Evolutionary conservation across 2,113 vertebrate species (phyloP).

Genomic region (Pipa parva): DNA sequence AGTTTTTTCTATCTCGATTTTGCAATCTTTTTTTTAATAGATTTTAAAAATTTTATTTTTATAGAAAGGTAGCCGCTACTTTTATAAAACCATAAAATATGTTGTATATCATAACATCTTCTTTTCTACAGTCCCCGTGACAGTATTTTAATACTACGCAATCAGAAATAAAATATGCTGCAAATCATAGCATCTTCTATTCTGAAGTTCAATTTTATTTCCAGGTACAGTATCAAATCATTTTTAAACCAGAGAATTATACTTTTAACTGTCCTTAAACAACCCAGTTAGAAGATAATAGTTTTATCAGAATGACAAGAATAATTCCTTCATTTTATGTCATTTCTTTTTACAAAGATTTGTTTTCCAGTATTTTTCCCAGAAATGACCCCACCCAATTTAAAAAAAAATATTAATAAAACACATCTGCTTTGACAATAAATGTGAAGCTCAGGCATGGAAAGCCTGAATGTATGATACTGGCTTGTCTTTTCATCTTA

Average conservation of each 20-base stretch:
- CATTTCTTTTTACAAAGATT: slow-evolving; percentile 46
- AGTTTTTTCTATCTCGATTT: too few relatives aligned
- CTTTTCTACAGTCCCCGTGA: too few relatives aligned
- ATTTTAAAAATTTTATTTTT: too few relatives aligned
- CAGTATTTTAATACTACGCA: too few relatives aligned
- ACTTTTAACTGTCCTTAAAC: slow-evolving; percentile 42
- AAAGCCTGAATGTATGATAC: slow-evolving; percentile 16
- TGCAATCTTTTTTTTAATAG: too few relatives aligned
- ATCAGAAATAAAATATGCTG: too few relatives aligned
- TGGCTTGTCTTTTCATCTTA: slow-evolving; percentile 1
- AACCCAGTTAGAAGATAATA: slow-evolving; percentile 41
- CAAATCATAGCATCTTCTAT: too few relatives aligned
- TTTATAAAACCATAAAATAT: too few relatives aligned
- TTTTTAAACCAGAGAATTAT: slow-evolving; percentile 35
- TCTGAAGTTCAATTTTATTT: too few relatives aligned
- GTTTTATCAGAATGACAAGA: slow-evolving; percentile 48
- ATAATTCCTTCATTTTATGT: slow-evolving; percentile 39
- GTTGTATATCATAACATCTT: too few relatives aligned
- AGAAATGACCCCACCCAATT: slow-evolving; percentile 43
- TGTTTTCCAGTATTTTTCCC: slow-evolving; percentile 43
- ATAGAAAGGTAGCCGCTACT: too few relatives aligned
- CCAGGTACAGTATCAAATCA: slow-evolving; percentile 45
- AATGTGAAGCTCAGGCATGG: background rate
- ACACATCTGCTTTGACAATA: slow-evolving; percentile 2
- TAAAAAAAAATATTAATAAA: slow-evolving; percentile 35